Base-by-base conservation (phyloP, 2,888 invertebrate genomes). In the Bellardia bayeri region DNA sequence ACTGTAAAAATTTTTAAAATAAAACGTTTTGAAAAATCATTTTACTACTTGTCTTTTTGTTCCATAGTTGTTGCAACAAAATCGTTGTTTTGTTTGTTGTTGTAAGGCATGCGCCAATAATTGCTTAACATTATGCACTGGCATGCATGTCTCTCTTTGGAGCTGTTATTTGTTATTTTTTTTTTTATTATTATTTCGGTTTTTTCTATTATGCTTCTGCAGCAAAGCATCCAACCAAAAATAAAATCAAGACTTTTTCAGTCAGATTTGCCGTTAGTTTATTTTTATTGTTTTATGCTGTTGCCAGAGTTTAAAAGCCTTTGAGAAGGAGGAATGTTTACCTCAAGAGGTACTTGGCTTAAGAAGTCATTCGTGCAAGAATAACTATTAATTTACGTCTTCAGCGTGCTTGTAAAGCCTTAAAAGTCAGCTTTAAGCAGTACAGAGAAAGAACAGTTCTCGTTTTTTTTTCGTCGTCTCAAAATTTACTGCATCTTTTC, bases 121-220 rank as follows among this genome's bases (percentile, higher is more conserved):
- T 85, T 85, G 85, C 85, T 85, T 81, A 85, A 85, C 79, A 85
- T 85, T 85, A 85, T 85, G 85, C 85, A 81, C 75, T 85, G 75
- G 80, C 85, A 85, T 85, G 85, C 80, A 85, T 85, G 85, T 75
- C 68, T 85, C 68, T 85, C 68, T 45, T 68, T 79, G 71, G 30
- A 71, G 68, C 42, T 66, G 78, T 49, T 82, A 54, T 81, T 23
- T 71, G 63, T 76, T 54, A n/a, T 56, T n/a, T 40, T 45, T 45
- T 66, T 13, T 33, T 69, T 13, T 5, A 11, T 45, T 49, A 49
- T 45, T 5, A 3, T 23, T 11, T 23, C 45, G 2, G 33, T n/a
- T 54, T 5, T 51, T 56, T 58, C 40, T 51, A 56, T 71, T 42
- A 13, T 76, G 40, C 69, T 64, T 63, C 61, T 63, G 56, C 71